Base-by-base conservation (phyloP, 2,888 invertebrate species). In the Caenorhabditis sp. region DNA sequence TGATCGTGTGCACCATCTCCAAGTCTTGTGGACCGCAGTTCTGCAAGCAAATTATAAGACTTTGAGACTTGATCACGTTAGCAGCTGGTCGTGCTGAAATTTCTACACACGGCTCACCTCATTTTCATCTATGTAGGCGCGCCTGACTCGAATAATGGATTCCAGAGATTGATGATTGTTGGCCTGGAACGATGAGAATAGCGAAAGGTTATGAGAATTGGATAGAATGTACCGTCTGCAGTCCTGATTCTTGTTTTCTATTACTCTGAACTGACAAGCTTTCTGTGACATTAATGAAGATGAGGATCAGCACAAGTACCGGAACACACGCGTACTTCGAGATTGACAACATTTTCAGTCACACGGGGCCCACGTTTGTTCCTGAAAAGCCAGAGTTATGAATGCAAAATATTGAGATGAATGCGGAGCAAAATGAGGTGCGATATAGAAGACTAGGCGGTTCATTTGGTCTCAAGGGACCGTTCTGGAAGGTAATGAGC, bases 1-100 rank as follows among this genome's bases (percentile, higher is more conserved):
- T 81, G 20, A 83, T 73, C 24, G 66, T 68, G 48, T 81, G 79
- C 39, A 83, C 72, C 58, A 76, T 74, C 32, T 80, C 80, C 32
- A 65, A 27, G 20, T 78, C 63, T 26, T 72, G 53, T 2, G 58
- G 32, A 6, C 39, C 61, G 55, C 78, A 78, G 50, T 78, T 68
- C 79, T 81, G 62, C 30, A 79, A 71, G 26, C n/a, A 20, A 61
- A 46, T 71, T 53, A 35, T 20, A n/a, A n/a, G n/a, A 46, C 30
- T 20, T 24, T 45, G 46, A 68, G 30, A 66, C 39, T 17, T 56
- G 65, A 17, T 66, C 65, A 56, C n/a, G n/a, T n/a, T n/a, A n/a
- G n/a, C n/a, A n/a, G n/a, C n/a, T n/a, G n/a, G n/a, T n/a, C n/a
- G n/a, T n/a, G 17, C 1, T 1, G 15, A 46, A 30, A 43, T 59